Evolutionary conservation across 2,888 invertebrate genomes (phyloP).

Genomic region (Apodemia mormo): DNA sequence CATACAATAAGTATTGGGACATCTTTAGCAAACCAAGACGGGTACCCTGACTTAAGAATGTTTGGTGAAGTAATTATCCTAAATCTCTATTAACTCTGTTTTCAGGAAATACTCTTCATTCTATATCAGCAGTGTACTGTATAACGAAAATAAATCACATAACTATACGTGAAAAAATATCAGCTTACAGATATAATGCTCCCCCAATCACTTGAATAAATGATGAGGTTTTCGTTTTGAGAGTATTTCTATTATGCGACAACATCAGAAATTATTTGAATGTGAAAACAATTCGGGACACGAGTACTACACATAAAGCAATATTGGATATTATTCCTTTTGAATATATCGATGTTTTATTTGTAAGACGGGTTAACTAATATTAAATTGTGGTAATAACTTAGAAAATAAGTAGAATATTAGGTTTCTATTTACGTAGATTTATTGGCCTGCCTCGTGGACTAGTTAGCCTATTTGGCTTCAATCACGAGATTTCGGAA

Average conservation of each 20-base stretch:
- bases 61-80: no score
- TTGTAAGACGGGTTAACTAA: not conserved
- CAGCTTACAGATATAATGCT: constrained; percentile 9
- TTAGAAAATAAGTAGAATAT: not conserved
- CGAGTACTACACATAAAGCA: not conserved
- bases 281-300: constrained; percentile 7
- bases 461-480: no score
- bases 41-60: no score
- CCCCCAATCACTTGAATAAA: constrained; percentile 13
- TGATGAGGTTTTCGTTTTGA: constrained; percentile 6
- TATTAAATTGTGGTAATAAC: not conserved
- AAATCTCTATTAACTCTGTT: no score
- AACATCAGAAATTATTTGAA: constrained; percentile 13
- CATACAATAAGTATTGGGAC: no score
- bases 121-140: not conserved
- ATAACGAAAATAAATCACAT: not conserved
- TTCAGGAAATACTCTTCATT: no score
- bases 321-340: not conserved
- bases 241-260: not conserved
- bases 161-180: not conserved
- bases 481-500: no score
- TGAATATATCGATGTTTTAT: not conserved
- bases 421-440: not conserved
- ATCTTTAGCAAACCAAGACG: no score
- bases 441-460: no score